Base-by-base conservation (phyloP, 2,888 invertebrate genomes). In the Drosophila mercatorum region DNA sequence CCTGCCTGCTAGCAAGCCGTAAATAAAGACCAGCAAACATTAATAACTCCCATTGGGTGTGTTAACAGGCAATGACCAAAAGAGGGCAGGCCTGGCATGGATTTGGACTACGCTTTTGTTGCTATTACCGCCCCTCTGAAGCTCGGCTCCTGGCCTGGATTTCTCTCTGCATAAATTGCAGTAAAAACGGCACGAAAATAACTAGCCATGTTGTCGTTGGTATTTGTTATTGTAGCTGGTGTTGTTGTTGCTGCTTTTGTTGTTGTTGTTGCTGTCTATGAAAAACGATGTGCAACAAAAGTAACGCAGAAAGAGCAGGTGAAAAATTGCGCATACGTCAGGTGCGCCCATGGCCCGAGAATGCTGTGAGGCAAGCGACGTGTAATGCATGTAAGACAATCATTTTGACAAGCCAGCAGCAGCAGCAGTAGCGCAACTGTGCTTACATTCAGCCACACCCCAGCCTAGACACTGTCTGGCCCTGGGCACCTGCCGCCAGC, bases 41-140 rank as follows among this genome's bases (percentile, higher is more conserved):
- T 89, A 90, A 90, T 89, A 90, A 88, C 89, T 89, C 88, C 81
- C 81, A 86, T 75, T 79, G 87, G 90, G 90, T 89, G 90, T 90
- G 89, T 89, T 89, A 90, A 90, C 90, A 88, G 81, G 83, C 87
- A 80, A 85, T 90, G 85, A 76, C 87, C 82, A 81, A 82, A 81
- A 76, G 72, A 85, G 83, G 84, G 71, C 80, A 72, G 81, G 49
- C 67, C 72, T 63, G 82, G 81, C 79, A 77, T 74, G 80, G 85
- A 87, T 84, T 84, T 86, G 71, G 80, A 75, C 80, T 81, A 68
- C 71, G 75, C 73, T 83, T 75, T 75, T 66, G 78, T 65, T 58
- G 63, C 43, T 53, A 28, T 36, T 46, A 4, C 34, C 40, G 17
- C 34, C 59, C 28, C n/a, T 12, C 28, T 59, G 51, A 6, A 17